Evolutionary conservation across 2,888 invertebrate species (phyloP), one percentile per base, ranked within the genome.

Genomic region (Neoaliturus tenellus): DNA sequence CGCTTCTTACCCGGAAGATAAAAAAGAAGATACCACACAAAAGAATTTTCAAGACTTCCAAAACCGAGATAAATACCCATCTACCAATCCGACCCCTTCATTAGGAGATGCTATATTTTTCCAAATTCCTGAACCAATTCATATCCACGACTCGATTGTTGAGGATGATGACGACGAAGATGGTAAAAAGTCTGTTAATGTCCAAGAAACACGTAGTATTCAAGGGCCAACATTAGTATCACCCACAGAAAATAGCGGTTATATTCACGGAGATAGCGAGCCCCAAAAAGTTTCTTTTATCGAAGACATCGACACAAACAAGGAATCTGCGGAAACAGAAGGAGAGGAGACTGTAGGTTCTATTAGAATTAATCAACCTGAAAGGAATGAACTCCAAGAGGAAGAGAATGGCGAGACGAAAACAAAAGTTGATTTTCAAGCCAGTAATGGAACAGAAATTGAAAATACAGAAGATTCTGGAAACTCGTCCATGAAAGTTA

Each of bases 51-150:
- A 58, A 48, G 62, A 73, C 23, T 41, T 35, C 0, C n/a, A 55
- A 67, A 69, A 84, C 10, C 1, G 41, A 5, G 84, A 73, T 23
- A 85, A 84, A 48, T 83, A 82, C n/a, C 80, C 69, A 2, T 81
- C 86, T 23, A 86, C 86, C 0, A 83, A 84, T 41, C 85, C 86
- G n/a, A 85, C 86, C 1, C 85, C 85, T 25, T 83, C 75, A 69
- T 55, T 51, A 55, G 80, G 82, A 55, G 85, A 85, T 23, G 81
- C 85, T 10, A 85, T 83, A 41, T 83, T 71, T 51, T 85, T 85
- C 31, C 82, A 85, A 80, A 73, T 83, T 28, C 82, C 83, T 1
- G 78, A 85, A 69, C 85, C 85, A n/a, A 58, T 85, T n/a, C 71
- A 71, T 51, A 62, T 85, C 14, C 73, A 55, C 12, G 81, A 78